phyloP scores from a whole-genome alignment of 64 coral and sea anemone genomes.

The Dendronephthya gigantea region DNA sequence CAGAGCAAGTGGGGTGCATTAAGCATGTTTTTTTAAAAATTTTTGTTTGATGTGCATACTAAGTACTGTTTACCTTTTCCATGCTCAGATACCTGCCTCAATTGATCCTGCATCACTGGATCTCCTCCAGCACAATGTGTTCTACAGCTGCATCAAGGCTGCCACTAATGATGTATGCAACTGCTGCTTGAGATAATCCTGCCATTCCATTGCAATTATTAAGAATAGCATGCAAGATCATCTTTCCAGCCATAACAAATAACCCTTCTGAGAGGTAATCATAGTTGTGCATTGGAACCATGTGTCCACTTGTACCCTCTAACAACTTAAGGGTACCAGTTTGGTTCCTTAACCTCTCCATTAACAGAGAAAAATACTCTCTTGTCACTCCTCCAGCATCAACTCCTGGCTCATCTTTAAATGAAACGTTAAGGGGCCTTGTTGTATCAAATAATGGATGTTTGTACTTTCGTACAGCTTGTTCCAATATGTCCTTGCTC shows the following conservation, averaged over 20 bases:
- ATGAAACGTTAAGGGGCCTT: not conserved
- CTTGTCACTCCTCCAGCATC: not conserved
- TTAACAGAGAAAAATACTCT: not conserved
- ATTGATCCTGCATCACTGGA: not conserved
- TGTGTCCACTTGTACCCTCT: not conserved
- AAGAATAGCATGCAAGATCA: not conserved
- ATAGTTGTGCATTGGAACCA: not conserved
- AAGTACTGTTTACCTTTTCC: no score
- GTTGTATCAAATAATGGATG: not conserved
- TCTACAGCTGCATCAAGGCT: not conserved
- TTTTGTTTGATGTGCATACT: no score
- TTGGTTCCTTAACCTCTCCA: not conserved
- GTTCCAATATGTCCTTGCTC: not conserved
- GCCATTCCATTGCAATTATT: not conserved
- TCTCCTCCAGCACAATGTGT: not conserved
- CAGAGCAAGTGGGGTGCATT: no score
- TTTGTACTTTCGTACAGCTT: not conserved
- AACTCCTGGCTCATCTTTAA: not conserved
- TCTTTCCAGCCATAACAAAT: not conserved
- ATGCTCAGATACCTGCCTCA: not conserved
- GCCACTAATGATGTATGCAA: not conserved
- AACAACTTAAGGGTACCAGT: not conserved
- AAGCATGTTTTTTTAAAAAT: no score
- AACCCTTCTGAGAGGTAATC: not conserved
- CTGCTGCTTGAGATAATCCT: not conserved